Percentiles rank a stretch among this genome's conserved stretches.
Evolutionary conservation across 2,113 vertebrate species (phyloP).

Genomic region (Sebastes fasciatus): DNA sequence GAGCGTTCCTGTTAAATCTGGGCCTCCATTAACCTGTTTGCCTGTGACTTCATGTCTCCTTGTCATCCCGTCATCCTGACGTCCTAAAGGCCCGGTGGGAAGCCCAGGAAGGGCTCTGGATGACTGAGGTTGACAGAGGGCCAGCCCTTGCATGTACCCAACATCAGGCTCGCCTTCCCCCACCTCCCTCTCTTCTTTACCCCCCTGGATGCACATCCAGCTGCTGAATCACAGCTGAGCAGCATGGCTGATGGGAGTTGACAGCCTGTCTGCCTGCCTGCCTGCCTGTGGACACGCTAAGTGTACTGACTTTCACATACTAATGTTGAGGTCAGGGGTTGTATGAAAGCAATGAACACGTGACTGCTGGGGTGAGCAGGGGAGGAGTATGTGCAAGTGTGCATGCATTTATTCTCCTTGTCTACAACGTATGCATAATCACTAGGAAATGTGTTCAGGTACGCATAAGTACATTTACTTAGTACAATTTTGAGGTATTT

Average conservation of each 20-base stretch:
- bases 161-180: conserved; percentile 31
- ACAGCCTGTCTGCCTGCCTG: conserved; percentile 61
- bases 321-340: conserved; percentile 64
- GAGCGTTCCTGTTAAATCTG: conserved; percentile 29
- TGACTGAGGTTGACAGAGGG: conserved; percentile 48
- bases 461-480: neutral
- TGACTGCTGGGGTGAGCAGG: neutral
- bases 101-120: conserved; percentile 14
- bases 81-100: conserved; percentile 5
- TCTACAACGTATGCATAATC: neutral
- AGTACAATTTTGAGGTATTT: neutral
- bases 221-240: conserved; percentile 66
- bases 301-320: conserved; percentile 56
- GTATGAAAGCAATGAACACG: conserved; percentile 11
- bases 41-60: conserved; percentile 32
- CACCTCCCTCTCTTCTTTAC: conserved; percentile 7
- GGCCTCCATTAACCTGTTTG: conserved; percentile 39
- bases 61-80: conserved; percentile 14
- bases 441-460: neutral
- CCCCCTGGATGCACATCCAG: conserved; percentile 51
- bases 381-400: neutral
- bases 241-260: conserved; percentile 67
- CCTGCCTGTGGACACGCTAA: conserved; percentile 58
- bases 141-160: conserved; percentile 29
- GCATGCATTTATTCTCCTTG: neutral